Percentiles rank a stretch among this genome's conserved stretches.
phyloP scores from a whole-genome alignment of 2,888 invertebrate species.

The Drosophila acutilabella region DNA sequence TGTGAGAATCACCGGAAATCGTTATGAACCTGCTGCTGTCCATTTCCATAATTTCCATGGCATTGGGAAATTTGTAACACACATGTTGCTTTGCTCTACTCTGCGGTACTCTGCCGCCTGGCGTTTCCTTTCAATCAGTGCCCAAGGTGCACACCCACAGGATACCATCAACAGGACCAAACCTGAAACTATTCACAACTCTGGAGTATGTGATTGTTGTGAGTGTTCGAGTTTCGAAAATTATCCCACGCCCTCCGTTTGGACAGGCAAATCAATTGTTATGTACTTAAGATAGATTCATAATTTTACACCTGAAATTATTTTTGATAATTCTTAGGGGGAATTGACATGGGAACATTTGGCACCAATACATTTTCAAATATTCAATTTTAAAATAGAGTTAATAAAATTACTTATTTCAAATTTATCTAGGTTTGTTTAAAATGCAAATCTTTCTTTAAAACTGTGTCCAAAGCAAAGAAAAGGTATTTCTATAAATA shows the following conservation, averaged over 20 bases:
- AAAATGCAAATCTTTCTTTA: too few relatives aligned
- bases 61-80: conserved; percentile 72
- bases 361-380: too few relatives aligned
- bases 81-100: conserved; percentile 50
- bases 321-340: neutral
- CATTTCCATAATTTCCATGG: conserved; percentile 61
- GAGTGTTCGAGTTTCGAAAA: conserved; percentile 24
- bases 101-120: conserved; percentile 32
- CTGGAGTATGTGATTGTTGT: conserved; percentile 33
- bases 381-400: too few relatives aligned
- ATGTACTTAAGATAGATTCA: conserved; percentile 1
- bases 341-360: neutral
- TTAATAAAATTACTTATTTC: too few relatives aligned
- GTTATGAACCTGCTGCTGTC: conserved; percentile 38
- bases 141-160: conserved; percentile 45
- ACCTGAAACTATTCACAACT: neutral
- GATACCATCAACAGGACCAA: conserved; percentile 37
- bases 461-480: too few relatives aligned
- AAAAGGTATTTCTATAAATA: too few relatives aligned
- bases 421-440: too few relatives aligned
- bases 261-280: conserved; percentile 29
- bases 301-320: conserved; percentile 22
- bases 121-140: conserved; percentile 65
- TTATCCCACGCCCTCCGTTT: conserved; percentile 47
- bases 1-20: conserved; percentile 75